Base-by-base conservation (phyloP, 2,113 vertebrate genomes). In the Oriolus oriolus region DNA sequence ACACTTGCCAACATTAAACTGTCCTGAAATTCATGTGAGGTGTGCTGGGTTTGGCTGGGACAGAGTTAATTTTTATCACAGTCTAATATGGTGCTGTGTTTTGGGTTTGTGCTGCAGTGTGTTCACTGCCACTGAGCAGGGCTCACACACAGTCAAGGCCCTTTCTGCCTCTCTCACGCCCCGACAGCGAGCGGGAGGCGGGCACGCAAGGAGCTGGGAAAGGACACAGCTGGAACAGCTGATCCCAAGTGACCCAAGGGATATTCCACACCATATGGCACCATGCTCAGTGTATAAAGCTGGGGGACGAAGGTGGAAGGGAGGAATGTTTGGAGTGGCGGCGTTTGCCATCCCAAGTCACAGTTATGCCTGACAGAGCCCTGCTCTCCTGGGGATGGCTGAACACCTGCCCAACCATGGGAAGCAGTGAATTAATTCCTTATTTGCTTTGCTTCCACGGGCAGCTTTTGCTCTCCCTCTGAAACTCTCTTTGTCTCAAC, bases 141-240 rank as follows among this genome's bases (percentile, higher is more conserved):
- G 45, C 71, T 37, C 22, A 39, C 35, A 47, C 24, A 54, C 30
- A 76, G 13, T 10, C 53, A 78, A 54, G 59, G 65, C 27, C 41
- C 50, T 37, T 79, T 84, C 47, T 77, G 44, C 44, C 47, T 71
- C 28, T 50, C 50, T 15, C 39, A n/a, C 11, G 35, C 11, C 15
- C 33, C 0, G 1, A 33, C 16, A 65, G 47, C 0, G 6, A 37
- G 27, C 3, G 33, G 41, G 59, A 7, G 24, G 57, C 30, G 15
- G 26, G 14, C n/a, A 16, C 22, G 37, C 41, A 49, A 37, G 35
- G 22, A 60, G 61, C 10, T 68, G 61, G 61, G 42, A 22, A 42
- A 42, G 31, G 76, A 69, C 83, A 79, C 81, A 73, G 65, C 66
- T 65, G 60, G 57, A 50, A 61, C 35, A 86, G 68, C 47, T 61